phyloP scores from a whole-genome alignment of 2,113 vertebrate genomes.

The Peromyscus polionotus region DNA sequence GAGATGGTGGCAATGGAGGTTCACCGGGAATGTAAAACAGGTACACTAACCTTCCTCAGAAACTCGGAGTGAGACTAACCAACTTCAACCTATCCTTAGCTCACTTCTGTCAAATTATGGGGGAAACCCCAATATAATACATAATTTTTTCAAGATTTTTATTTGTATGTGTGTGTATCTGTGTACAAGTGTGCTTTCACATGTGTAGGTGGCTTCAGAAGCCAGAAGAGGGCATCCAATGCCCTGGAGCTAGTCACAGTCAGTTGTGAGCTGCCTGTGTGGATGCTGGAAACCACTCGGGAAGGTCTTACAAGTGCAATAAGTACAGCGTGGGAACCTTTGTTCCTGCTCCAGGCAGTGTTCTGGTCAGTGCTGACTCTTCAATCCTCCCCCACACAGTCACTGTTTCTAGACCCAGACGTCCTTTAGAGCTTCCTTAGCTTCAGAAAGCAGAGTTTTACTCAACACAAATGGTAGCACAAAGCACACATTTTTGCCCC shows the following conservation, averaged over 20 bases:
- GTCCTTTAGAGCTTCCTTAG: not conserved
- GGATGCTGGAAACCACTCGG: not conserved
- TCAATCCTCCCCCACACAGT: not conserved
- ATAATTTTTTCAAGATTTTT: not conserved
- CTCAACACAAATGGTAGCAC: not conserved
- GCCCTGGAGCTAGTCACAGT: not conserved
- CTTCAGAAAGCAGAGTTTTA: not conserved
- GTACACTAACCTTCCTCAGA: not conserved
- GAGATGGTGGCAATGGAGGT: not conserved
- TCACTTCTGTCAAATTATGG: conserved; percentile 28
- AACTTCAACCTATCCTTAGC: not conserved
- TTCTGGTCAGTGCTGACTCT: not conserved
- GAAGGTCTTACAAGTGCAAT: not conserved
- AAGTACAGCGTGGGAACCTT: not conserved
- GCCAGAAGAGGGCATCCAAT: not conserved
- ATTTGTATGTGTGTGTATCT: not conserved
- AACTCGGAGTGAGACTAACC: not conserved
- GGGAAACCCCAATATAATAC: not conserved
- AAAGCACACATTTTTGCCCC: not conserved
- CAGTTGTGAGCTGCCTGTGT: not conserved
- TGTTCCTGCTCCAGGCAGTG: not conserved
- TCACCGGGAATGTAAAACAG: not conserved
- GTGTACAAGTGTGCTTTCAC: not conserved
- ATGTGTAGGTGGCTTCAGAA: too few relatives aligned
- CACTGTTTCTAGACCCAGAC: not conserved